These are phyloP conservation scores for Thaumatotibia leucotreta DNA, from an alignment of 1,140 invertebrate genomes.

Conservation along the genomic window DNA sequence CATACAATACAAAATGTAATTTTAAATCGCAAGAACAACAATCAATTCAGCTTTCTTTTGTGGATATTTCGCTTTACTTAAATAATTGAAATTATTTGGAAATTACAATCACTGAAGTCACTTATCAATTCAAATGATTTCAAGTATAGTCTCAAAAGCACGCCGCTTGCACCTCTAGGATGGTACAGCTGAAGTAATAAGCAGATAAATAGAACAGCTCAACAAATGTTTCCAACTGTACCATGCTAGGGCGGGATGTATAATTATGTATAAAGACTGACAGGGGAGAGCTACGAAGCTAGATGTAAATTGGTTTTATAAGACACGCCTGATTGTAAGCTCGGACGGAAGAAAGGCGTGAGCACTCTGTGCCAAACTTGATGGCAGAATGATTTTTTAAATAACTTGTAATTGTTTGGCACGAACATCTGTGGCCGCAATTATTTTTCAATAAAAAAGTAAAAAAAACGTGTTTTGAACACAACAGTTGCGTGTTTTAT, in stretches of 20 bases:
- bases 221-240: conserved; percentile 23
- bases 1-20: too few species aligned
- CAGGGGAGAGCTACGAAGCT: conserved; percentile 20
- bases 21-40: too few species aligned
- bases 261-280: conserved; percentile 53
- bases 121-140: neutral
- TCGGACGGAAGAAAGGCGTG: conserved; percentile 5
- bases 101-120: too few species aligned
- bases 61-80: too few species aligned
- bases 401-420: conserved; percentile 35
- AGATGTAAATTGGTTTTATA: conserved; percentile 35
- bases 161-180: neutral
- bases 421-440: conserved; percentile 55
- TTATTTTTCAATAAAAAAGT: conserved; percentile 71
- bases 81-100: too few species aligned
- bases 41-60: too few species aligned
- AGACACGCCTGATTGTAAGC: conserved; percentile 14
- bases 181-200: neutral
- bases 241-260: conserved; percentile 16
- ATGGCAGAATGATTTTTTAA: conserved; percentile 36
- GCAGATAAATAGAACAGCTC: too few species aligned
- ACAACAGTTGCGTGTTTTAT: conserved; percentile 62
- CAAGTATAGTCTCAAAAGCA: neutral
- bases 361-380: conserved; percentile 21
- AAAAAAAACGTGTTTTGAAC: conserved; percentile 71